These are phyloP conservation scores for Ormyrus rosae DNA, from an alignment of 2,888 invertebrate species.

Conservation along the genomic window DNA sequence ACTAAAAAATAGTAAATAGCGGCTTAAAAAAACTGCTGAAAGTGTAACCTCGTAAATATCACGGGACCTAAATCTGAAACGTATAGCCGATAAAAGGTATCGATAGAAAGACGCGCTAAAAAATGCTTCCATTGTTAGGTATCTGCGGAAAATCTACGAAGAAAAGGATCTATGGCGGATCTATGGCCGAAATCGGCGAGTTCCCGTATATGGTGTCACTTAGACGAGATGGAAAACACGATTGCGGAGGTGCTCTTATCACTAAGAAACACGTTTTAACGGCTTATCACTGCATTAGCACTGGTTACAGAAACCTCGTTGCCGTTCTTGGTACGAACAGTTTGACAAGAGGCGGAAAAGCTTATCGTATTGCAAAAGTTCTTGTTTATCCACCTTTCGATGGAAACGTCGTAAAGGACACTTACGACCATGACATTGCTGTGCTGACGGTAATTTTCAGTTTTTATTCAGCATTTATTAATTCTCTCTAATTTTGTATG, in stretches of 20 bases:
- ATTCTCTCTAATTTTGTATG: too few species aligned
- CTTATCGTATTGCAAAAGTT: not conserved
- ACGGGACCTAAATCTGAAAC: too few species aligned
- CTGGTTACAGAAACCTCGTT: not conserved
- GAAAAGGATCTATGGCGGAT: slow-evolving; percentile 22
- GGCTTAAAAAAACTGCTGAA: too few species aligned
- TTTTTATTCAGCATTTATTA: not conserved
- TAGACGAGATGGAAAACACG: slow-evolving; percentile 9
- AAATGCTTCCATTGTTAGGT: too few species aligned
- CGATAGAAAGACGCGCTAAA: not conserved
- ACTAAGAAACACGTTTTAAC: slow-evolving; percentile 22
- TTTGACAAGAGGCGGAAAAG: not conserved
- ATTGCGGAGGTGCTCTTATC: slow-evolving; percentile 36
- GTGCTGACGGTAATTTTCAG: slow-evolving; percentile 13
- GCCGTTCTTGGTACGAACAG: slow-evolving; percentile 23
- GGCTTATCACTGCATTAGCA: slow-evolving; percentile 37
- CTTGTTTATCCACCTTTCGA: slow-evolving; percentile 28
- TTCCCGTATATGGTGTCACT: slow-evolving; percentile 42
- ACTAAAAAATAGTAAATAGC: too few species aligned
- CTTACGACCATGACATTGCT: slow-evolving; percentile 31
- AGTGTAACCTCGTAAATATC: too few species aligned
- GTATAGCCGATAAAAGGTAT: too few species aligned
- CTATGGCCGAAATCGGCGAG: not conserved
- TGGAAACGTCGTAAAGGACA: not conserved
- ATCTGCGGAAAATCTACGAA: not conserved